Evolutionary conservation across 2,888 invertebrate genomes (phyloP).

Genomic region (Thumatha senex): DNA sequence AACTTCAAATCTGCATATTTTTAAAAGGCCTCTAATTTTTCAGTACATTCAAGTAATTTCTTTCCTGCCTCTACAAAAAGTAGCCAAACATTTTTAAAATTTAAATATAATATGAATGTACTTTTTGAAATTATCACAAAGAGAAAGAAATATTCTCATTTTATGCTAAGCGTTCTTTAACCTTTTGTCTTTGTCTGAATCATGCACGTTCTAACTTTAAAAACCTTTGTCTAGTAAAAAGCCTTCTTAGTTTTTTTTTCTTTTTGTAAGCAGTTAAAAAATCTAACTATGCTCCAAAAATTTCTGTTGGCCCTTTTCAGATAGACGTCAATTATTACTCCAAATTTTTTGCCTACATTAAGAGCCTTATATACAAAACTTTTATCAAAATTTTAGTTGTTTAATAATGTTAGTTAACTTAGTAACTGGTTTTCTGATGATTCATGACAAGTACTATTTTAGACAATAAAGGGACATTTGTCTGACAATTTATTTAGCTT

Average conservation of each 20-base stretch:
- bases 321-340: too few species aligned
- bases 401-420: too few species aligned
- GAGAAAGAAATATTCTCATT: constrained; percentile 2
- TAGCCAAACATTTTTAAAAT: not conserved
- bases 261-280: not conserved
- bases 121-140: not conserved
- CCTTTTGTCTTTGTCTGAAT: not conserved
- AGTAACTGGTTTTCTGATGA: too few species aligned
- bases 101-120: not conserved
- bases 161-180: constrained; percentile 2
- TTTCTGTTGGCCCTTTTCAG: too few species aligned
- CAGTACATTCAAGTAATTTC: constrained; percentile 10
- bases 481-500: too few species aligned
- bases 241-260: too few species aligned
- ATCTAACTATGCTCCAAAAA: too few species aligned
- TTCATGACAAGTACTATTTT: too few species aligned
- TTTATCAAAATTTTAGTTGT: too few species aligned
- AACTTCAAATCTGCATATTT: constrained; percentile 21
- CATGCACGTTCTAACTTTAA: not conserved
- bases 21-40: constrained; percentile 8
- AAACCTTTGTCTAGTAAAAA: not conserved
- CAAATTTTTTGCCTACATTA: too few species aligned
- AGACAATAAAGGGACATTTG: too few species aligned
- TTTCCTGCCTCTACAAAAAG: constrained; percentile 1
- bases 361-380: too few species aligned